A percentile compares a stretch with the other conserved stretches of the same genome.
These are phyloP conservation scores for Eupithecia dodoneata DNA, from an alignment of 2,888 invertebrate species.

Conservation along the genomic window DNA sequence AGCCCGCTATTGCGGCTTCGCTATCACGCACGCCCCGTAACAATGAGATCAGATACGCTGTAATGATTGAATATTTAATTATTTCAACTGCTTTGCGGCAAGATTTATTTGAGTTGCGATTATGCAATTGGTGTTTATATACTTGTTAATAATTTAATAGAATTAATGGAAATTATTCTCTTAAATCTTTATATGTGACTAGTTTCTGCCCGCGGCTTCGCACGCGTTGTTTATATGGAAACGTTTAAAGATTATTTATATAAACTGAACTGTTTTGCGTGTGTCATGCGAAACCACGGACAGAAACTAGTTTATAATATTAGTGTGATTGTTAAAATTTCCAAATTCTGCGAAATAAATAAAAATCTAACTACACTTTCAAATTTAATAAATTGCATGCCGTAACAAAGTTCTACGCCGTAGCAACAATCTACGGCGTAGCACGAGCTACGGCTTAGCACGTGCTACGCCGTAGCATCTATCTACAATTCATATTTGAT, in stretches of 20 bases:
- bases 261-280: no score
- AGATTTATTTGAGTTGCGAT: slow-evolving; percentile 27
- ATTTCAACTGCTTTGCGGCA: slow-evolving; percentile 27
- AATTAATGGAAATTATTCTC: not conserved
- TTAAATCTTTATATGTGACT: no score
- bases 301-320: no score
- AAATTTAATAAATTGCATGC: not conserved
- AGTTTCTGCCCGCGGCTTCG: no score
- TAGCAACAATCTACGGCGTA: not conserved
- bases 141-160: not conserved
- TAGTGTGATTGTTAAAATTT: no score
- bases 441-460: not conserved
- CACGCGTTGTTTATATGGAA: no score
- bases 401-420: not conserved
- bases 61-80: slow-evolving; percentile 37
- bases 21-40: slow-evolving; percentile 40
- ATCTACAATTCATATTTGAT: not conserved
- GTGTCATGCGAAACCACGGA: no score
- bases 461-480: not conserved
- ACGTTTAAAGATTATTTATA: no score
- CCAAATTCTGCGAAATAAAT: not conserved
- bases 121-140: slow-evolving; percentile 5
- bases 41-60: slow-evolving; percentile 35
- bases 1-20: slow-evolving; percentile 33
- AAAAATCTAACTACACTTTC: not conserved